A percentile compares a stretch with the other conserved stretches of the same genome.
phyloP scores from a whole-genome alignment of 1,140 invertebrate genomes.

The Drosophila serrata region DNA sequence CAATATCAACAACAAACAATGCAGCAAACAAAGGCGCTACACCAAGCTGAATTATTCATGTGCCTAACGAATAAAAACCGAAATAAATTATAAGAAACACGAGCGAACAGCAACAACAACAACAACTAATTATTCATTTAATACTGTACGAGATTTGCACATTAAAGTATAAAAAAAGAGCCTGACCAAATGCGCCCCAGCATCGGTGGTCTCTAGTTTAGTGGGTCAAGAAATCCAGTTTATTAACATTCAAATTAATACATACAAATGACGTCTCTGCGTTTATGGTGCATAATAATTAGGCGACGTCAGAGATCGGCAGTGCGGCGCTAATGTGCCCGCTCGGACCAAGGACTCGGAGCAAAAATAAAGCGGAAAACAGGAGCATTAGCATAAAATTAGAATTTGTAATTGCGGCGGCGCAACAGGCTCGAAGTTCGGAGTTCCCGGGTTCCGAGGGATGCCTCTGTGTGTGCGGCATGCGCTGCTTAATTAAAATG shows the following conservation, averaged over 20 bases:
- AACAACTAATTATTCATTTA: constrained; percentile 77
- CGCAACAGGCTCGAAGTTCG: constrained; percentile 63
- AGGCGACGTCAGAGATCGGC: constrained; percentile 31
- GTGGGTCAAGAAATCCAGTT: constrained; percentile 84
- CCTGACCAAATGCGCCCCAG: constrained; percentile 58
- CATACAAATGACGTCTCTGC: constrained; percentile 76
- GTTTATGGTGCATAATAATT: constrained; percentile 82
- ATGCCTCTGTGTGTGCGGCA: constrained; percentile 47
- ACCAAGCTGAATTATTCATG: constrained; percentile 76
- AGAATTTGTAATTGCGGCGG: constrained; percentile 84
- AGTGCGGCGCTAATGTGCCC: constrained; percentile 42
- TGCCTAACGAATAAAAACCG: constrained; percentile 72
- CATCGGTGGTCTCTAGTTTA: constrained; percentile 74
- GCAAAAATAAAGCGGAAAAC: constrained; percentile 37
- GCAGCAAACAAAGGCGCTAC: constrained; percentile 52
- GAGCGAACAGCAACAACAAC: constrained; percentile 22
- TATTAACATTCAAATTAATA: constrained; percentile 84
- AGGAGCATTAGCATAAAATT: constrained; percentile 82
- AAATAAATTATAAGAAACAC: constrained; percentile 80
- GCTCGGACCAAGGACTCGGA: constrained; percentile 54
- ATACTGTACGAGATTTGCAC: constrained; percentile 79
- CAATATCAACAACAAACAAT: constrained; percentile 20
- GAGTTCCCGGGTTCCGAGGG: constrained; percentile 14
- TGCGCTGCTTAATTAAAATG: constrained; percentile 84
- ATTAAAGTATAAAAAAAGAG: constrained; percentile 54